Evolutionary conservation across 2,797 vertebrate genomes (phyloP).

Genomic region (Botia kubotai): DNA sequence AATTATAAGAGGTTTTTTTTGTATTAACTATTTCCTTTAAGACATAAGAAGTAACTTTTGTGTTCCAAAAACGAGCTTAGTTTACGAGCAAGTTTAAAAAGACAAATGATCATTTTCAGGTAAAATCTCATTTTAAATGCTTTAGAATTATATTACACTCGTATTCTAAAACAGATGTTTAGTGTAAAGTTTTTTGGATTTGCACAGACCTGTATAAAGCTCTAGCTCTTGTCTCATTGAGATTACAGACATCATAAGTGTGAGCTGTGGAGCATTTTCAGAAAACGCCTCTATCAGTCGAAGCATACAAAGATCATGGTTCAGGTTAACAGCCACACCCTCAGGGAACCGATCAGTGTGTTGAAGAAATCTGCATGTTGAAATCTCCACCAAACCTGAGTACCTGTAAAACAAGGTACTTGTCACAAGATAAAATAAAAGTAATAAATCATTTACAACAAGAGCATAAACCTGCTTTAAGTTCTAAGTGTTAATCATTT

Average conservation of each 20-base stretch:
- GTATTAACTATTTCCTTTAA: no score
- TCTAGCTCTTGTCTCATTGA: slow-evolving; percentile 71
- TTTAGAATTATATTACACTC: no score
- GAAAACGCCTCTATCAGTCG: slow-evolving; percentile 88
- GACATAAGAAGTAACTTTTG: no score
- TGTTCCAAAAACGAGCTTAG: no score
- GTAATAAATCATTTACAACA: background rate
- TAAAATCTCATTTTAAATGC: background rate
- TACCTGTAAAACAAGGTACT: slow-evolving; percentile 60
- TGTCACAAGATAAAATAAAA: background rate
- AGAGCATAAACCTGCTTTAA: background rate
- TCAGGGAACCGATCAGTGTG: accelerated
- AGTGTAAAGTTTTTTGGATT: background rate
- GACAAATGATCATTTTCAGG: background rate
- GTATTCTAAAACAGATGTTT: no score
- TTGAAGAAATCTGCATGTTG: background rate
- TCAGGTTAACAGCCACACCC: slow-evolving; percentile 70
- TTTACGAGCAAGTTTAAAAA: background rate
- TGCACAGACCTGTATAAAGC: slow-evolving; percentile 74
- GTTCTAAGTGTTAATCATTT: background rate
- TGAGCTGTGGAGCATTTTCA: slow-evolving; percentile 88
- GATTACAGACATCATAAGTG: slow-evolving; percentile 79
- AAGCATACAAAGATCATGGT: slow-evolving; percentile 87
- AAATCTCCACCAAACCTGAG: slow-evolving; percentile 62
- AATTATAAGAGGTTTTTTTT: no score